Percentiles rank a stretch among this genome's conserved stretches.
These are phyloP conservation scores for Chanos chanos DNA, from an alignment of 2,797 vertebrate species.

Conservation along the genomic window DNA sequence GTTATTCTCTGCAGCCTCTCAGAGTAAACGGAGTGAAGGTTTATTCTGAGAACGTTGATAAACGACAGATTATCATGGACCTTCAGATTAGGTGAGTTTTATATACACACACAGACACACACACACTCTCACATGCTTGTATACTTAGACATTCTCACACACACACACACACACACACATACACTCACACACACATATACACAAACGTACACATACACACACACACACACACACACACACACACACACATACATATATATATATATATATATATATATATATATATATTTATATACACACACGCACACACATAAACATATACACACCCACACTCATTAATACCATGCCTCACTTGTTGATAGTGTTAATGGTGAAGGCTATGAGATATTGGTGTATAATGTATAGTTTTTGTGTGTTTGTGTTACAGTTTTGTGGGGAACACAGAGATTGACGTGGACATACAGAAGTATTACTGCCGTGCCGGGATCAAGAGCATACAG, in stretches of 20 bases:
- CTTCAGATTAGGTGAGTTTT: constrained; percentile 93
- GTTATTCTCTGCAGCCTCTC: constrained; percentile 76
- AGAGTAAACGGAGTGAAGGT: constrained; percentile 95
- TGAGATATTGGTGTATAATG: background rate
- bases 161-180: background rate
- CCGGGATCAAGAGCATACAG: constrained; percentile 96
- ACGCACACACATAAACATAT: background rate
- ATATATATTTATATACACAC: background rate
- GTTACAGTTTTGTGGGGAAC: constrained; percentile 89
- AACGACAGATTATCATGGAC: constrained; percentile 96
- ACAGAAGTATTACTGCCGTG: constrained; percentile 94
- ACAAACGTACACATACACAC: background rate
- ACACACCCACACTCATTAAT: background rate
- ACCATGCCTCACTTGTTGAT: too few relatives aligned
- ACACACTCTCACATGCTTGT: background rate
- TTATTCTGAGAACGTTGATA: constrained; percentile 97
- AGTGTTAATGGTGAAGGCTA: too few relatives aligned
- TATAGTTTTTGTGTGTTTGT: background rate
- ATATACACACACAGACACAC: constrained; percentile 36
- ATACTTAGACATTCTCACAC: background rate
- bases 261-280: background rate
- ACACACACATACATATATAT: background rate
- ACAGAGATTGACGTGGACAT: constrained; percentile 94
- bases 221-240: background rate
- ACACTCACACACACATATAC: background rate